Evolutionary conservation across 2,888 invertebrate species (phyloP).

Genomic region (Galerucella calmariensis): DNA sequence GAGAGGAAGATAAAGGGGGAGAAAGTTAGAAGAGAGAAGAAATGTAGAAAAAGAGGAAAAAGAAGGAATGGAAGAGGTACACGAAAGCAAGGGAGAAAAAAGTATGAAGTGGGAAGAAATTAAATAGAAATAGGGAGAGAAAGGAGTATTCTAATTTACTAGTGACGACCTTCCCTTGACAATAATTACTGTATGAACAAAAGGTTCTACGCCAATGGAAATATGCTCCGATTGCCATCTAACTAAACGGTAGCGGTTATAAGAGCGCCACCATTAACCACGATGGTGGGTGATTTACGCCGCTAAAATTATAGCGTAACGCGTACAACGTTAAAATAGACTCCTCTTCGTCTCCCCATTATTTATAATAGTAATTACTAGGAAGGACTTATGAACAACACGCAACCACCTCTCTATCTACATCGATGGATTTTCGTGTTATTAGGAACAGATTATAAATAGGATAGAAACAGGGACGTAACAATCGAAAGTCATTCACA

Average conservation of each 20-base stretch:
- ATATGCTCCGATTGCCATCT: conserved; percentile 41
- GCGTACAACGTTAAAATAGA: conserved; percentile 52
- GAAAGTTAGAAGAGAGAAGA: too few species aligned
- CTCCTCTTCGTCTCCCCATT: conserved; percentile 53
- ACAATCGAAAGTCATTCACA: neutral
- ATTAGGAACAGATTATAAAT: conserved; percentile 25
- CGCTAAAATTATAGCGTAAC: conserved; percentile 57
- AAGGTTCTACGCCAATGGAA: conserved; percentile 15
- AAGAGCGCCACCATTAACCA: conserved; percentile 34
- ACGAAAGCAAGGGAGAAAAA: too few species aligned
- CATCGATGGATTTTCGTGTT: conserved; percentile 28
- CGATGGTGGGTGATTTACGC: conserved; percentile 55
- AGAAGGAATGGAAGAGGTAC: too few species aligned
- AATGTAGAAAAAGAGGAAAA: too few species aligned
- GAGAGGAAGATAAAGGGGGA: too few species aligned
- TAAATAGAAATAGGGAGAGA: too few species aligned
- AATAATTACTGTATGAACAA: too few species aligned
- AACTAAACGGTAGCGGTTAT: conserved; percentile 50
- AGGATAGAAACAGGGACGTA: conserved; percentile 6
- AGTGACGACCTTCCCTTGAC: too few species aligned
- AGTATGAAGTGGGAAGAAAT: too few species aligned
- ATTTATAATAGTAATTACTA: conserved; percentile 56
- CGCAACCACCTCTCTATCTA: conserved; percentile 38
- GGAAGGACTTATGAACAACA: conserved; percentile 43
- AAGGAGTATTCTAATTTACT: too few species aligned